Conservation (phyloP, 2,797 vertebrate species). For the Cynopterus sphinx region DNA sequence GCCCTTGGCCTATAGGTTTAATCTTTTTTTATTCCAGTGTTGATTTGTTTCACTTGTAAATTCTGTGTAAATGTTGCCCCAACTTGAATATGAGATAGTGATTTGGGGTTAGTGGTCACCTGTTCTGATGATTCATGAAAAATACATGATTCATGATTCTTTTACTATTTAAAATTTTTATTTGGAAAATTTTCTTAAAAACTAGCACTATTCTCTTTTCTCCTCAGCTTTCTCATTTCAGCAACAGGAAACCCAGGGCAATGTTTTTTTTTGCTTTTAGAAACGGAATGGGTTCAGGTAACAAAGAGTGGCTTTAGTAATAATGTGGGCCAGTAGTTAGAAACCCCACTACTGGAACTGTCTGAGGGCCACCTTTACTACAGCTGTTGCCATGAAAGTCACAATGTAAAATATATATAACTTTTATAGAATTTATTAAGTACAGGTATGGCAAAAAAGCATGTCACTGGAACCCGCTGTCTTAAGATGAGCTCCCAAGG, state of each 20-base stretch:
- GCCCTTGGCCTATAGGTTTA: not conserved
- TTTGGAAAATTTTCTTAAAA: not conserved
- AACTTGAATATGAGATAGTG: not conserved
- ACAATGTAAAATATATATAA: not conserved
- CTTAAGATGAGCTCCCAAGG: not conserved
- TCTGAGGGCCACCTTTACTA: not conserved
- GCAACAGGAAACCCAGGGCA: not conserved
- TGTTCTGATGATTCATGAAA: conserved; percentile 2
- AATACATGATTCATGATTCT: not conserved
- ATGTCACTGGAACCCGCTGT: not conserved
- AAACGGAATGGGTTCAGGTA: not conserved
- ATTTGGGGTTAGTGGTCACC: conserved; percentile 18
- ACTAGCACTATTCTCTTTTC: not conserved
- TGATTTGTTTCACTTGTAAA: not conserved
- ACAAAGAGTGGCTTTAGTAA: not conserved
- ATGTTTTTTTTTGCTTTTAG: not conserved
- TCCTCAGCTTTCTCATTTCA: not conserved
- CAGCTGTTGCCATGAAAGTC: not conserved
- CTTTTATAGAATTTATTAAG: not conserved
- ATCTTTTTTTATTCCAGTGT: not conserved
- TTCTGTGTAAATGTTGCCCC: conserved; percentile 14
- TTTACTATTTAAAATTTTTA: not conserved
- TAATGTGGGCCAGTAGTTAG: not conserved
- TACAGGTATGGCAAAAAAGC: not conserved
- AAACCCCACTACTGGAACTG: not conserved